Base-by-base conservation (phyloP, 30 jellyfish, hydroid and myxozoan genomes). In the Hydractinia echinata region DNA sequence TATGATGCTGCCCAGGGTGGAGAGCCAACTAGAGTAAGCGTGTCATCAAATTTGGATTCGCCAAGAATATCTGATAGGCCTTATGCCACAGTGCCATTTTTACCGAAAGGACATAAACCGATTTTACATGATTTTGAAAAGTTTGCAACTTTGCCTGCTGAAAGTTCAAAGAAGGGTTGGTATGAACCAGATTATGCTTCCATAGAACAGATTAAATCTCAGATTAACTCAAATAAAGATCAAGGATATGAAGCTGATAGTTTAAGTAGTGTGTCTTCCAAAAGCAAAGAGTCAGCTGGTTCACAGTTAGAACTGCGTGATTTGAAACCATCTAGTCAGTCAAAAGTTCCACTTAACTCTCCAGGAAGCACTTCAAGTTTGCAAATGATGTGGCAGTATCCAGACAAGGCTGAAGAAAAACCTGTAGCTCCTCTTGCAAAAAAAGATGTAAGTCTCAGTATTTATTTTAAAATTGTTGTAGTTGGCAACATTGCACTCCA, bases 181-280 rank as follows among this genome's bases (percentile, higher is more conserved):
- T 85, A 79, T 5, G 95, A 91, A 5, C 89, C 97, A 1, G 91
- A 54, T 6, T 60, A 60, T 14, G 88, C 85, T 55, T 70, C 89
- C 10, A 79, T 78, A 53, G 94, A 87, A 5, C 95, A 87, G 15
- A 64, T 77, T 13, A 53, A 82, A 8, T 72, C 81, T 50, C 77
- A 83, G 56, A 80, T 84, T 53, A 86, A 61, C 52, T 72, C 89
- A 0, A 61, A 72, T n/a, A 82, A 73, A 0, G 68, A 62, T n/a
- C 87, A 83, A 13, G 96, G 96, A 9, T 89, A 89, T 56, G 97
- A 91, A 53, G 92, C 95, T 20, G 97, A 91, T 78, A 91, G 95
- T 56, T 53, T 91, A 79, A 91, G 97, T 49, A 83, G 94, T 3
- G 49, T 86, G 82, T 92, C 98, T 3, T 86, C 96, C 20, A 85